Conservation (phyloP, 1,140 invertebrate species). For the Ctenoplectra terminalis region DNA sequence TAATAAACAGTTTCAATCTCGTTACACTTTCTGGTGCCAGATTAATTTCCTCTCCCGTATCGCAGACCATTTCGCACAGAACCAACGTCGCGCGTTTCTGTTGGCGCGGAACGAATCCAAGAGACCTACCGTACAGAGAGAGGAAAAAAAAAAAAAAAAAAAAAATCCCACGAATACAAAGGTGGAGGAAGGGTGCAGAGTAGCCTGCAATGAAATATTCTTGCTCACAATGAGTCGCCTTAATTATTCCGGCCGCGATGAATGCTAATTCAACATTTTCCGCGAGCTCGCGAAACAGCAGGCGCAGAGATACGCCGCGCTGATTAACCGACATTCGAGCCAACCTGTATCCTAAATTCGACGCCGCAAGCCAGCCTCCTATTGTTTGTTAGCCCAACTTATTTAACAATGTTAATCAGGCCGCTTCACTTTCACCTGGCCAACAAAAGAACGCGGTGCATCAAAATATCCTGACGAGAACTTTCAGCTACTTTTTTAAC, state of each 20-base stretch:
- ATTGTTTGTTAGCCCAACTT: constrained; percentile 40
- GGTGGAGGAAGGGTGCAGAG: too few relatives aligned
- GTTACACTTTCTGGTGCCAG: too few relatives aligned
- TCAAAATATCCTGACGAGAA: too few relatives aligned
- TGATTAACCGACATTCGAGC: constrained; percentile 34
- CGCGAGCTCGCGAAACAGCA: not conserved
- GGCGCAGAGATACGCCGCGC: not conserved
- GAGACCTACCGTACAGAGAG: too few relatives aligned
- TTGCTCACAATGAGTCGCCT: constrained; percentile 4
- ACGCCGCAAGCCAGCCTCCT: not conserved
- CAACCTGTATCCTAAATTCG: constrained; percentile 36
- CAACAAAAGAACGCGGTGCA: constrained; percentile 26
- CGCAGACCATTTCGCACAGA: too few relatives aligned
- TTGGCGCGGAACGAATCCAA: too few relatives aligned
- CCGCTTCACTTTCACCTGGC: constrained; percentile 34
- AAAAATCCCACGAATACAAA: not conserved
- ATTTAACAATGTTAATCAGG: constrained; percentile 51
- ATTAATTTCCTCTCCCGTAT: too few relatives aligned
- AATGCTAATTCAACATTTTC: constrained; percentile 39
- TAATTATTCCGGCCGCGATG: constrained; percentile 27
- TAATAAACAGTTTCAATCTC: too few relatives aligned
- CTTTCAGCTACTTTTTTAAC: too few relatives aligned
- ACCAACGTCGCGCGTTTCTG: too few relatives aligned
- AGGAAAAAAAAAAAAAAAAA: not conserved
- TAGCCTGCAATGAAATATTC: constrained; percentile 17